Evolutionary conservation across 1,140 invertebrate species (phyloP), one percentile per base, ranked within the genome.

Genomic region (Palaemon carinicauda): DNA sequence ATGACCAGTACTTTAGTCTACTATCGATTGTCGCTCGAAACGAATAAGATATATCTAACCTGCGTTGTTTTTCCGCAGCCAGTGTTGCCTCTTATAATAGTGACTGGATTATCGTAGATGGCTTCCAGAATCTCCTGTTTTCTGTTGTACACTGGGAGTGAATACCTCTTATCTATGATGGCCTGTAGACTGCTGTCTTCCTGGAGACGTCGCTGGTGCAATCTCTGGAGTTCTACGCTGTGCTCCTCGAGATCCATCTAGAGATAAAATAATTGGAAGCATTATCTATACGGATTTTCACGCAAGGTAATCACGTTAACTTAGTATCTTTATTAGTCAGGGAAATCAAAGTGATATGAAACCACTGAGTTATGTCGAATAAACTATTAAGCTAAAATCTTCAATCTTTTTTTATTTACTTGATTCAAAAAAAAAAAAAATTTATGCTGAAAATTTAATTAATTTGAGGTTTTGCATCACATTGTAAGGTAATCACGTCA

Each of bases 41-140:
- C 3, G 3, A 41, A 4, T 12, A 41, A 4, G 41, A 5, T 9
- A 75, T 82, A 73, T 14, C 54, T 89, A 88, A 94, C 93, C 91
- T 94, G 94, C 50, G 94, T 94, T 10, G 94, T 94, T 92, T 95
- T 94, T 89, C 98, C 98, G 90, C 97, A 98, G n/a, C 98, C 98
- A 0, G 97, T 99, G 87, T 97, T 97, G 79, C 97, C 97, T 69
- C 96, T 93, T 81, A 99, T 96, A 31, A 98, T 95, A 53, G 97
- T 93, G 1, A 98, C 95, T 1, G 96, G 94, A 92, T 96, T 96
- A 0, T 97, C 96, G 88, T 96, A 95, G 80, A 99, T 96, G 0
- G 95, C 94, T 24, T 94, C 92, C 94, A 98, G 95, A 53, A 99
- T 96, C 84, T 94, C 91, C 0, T 93, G 93, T 81, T 94, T 94